Evolutionary conservation across 37 sponge, comb jelly and placozoan species (phyloP).

Genomic region (Bolinopsis microptera): DNA sequence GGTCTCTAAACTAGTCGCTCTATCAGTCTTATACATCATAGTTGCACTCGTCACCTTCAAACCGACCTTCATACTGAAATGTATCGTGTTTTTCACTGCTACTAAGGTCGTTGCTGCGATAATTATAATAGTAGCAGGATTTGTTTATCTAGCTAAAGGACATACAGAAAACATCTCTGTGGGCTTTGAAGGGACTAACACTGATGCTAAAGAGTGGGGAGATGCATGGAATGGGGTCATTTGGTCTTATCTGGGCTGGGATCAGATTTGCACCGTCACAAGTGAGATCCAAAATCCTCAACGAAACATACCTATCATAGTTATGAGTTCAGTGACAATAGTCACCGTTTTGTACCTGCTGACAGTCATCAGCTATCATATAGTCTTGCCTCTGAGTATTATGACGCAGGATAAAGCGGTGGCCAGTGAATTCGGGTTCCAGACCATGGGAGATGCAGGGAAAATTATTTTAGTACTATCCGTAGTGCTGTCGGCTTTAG

Average conservation of each 20-base stretch:
- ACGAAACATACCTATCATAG: constrained; percentile 26
- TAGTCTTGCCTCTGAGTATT: not conserved
- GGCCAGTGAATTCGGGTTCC: constrained; percentile 22
- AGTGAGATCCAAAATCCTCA: constrained; percentile 24
- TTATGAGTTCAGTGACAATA: not conserved
- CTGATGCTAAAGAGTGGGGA: not conserved
- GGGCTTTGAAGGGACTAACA: not conserved
- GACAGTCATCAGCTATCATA: not conserved
- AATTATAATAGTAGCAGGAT: not conserved
- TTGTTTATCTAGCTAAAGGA: not conserved
- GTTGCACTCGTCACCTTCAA: not conserved
- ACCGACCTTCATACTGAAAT: constrained; percentile 8
- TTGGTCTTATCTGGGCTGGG: constrained; percentile 28
- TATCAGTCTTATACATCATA: not conserved
- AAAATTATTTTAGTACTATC: not conserved
- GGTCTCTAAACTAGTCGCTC: not conserved
- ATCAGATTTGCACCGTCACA: constrained; percentile 2
- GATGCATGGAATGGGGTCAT: constrained; percentile 44
- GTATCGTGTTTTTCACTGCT: constrained; percentile 8
- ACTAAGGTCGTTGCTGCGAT: not conserved
- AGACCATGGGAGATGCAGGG: constrained; percentile 18
- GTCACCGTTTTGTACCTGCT: constrained; percentile 24
- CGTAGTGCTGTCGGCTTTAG: not conserved
- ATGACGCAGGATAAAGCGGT: not conserved
- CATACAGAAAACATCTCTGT: constrained; percentile 13